Conservation (phyloP, 92 coral and sea anemone species). For the Virgularia gustaviana region DNA sequence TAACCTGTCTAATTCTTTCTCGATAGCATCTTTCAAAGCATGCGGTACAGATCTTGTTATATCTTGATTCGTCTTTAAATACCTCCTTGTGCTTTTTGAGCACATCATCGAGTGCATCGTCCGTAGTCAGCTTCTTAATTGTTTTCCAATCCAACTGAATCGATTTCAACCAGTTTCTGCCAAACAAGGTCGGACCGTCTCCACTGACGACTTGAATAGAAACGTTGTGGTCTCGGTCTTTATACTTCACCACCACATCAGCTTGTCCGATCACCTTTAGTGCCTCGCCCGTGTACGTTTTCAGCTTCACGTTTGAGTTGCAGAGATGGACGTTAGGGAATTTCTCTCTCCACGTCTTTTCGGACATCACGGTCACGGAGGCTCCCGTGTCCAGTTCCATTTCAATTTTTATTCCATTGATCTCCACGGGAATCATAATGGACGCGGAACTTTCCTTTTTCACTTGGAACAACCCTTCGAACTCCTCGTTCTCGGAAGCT, state of each 20-base stretch:
- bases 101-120: background rate
- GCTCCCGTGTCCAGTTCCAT: slow-evolving; percentile 31
- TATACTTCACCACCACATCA: slow-evolving; percentile 19
- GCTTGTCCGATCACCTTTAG: slow-evolving; percentile 25
- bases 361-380: slow-evolving; percentile 17
- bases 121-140: background rate
- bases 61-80: slow-evolving; percentile 41
- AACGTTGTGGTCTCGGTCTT: slow-evolving; percentile 9
- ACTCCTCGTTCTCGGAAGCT: background rate
- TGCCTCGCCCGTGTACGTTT: slow-evolving; percentile 41
- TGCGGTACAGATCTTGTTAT: slow-evolving; percentile 34
- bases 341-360: background rate
- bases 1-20: background rate
- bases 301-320: background rate
- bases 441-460: too few relatives aligned
- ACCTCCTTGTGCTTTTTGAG: slow-evolving; percentile 20
- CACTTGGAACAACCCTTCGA: background rate
- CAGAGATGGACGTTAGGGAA: background rate
- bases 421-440: background rate
- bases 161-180: slow-evolving; percentile 37
- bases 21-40: background rate
- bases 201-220: slow-evolving; percentile 36
- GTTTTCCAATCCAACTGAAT: slow-evolving; percentile 35
- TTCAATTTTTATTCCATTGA: background rate
- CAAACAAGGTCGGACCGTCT: slow-evolving; percentile 44